Conservation (phyloP, 2,113 vertebrate species). For the Oreochromis aureus region DNA sequence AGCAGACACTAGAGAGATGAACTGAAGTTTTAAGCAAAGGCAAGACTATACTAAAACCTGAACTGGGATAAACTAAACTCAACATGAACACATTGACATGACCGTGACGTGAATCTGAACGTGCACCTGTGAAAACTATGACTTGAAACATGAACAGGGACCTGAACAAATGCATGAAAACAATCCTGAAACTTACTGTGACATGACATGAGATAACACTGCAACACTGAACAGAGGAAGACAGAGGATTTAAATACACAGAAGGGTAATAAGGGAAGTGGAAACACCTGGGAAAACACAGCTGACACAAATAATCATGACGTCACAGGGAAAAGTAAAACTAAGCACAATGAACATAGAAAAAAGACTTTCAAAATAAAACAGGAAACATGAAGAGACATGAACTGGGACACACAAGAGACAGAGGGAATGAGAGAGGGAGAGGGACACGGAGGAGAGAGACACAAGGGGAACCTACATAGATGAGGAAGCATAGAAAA, state of each 20-base stretch:
- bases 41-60: not conserved
- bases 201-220: accelerated
- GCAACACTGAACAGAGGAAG: not conserved
- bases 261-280: not conserved
- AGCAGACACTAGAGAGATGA: not conserved
- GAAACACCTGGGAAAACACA: not conserved
- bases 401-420: not conserved
- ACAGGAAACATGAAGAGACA: not conserved
- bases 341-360: not conserved
- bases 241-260: not conserved
- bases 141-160: accelerated
- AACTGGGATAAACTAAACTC: not conserved
- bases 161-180: not conserved
- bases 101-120: not conserved
- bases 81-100: not conserved
- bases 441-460: not conserved
- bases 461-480: not conserved
- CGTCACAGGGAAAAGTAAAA: not conserved
- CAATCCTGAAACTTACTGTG: not conserved
- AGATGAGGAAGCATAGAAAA: not conserved
- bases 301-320: not conserved
- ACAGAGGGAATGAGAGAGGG: not conserved
- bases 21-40: not conserved
- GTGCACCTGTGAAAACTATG: not conserved
- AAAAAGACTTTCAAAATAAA: not conserved